Evolutionary conservation across 2,797 vertebrate genomes (phyloP).

Genomic region (Meda fulgida): DNA sequence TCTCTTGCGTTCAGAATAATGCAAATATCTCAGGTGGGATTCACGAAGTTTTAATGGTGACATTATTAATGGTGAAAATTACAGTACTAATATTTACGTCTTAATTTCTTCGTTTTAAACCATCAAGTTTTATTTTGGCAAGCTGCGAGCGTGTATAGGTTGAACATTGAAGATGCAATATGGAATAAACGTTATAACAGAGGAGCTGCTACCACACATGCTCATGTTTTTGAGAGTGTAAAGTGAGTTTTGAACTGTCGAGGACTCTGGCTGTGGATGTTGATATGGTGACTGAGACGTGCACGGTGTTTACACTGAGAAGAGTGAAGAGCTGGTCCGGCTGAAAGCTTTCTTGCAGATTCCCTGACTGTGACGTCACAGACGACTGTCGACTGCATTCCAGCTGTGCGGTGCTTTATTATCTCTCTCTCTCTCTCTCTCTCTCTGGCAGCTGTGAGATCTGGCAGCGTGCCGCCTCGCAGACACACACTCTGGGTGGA

Average conservation of each 20-base stretch:
- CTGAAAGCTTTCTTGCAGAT: conserved; percentile 3
- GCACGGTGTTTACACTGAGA: conserved; percentile 7
- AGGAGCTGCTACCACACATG: too few species aligned
- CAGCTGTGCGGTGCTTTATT: conserved; percentile 14
- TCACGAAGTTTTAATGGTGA: neutral
- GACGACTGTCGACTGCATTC: conserved; percentile 25
- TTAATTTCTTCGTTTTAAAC: neutral
- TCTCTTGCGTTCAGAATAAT: neutral
- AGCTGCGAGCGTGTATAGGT: too few species aligned
- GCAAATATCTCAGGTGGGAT: neutral
- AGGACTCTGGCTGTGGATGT: neutral
- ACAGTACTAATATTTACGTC: neutral
- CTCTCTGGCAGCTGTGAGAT: conserved; percentile 75
- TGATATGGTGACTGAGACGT: neutral
- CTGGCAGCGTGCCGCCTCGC: conserved; percentile 71
- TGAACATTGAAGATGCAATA: neutral
- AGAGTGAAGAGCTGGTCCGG: conserved; percentile 3
- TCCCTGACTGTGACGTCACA: conserved; percentile 16
- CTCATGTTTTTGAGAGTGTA: neutral
- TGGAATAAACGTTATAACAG: neutral
- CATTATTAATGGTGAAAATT: too few species aligned
- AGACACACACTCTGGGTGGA: conserved; percentile 64
- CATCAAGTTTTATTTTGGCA: too few species aligned
- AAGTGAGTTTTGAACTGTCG: neutral
- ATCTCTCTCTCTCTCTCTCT: conserved; percentile 63